Evolutionary conservation across 2,797 vertebrate genomes (phyloP), one percentile per base, ranked within the genome.

Genomic region (Semotilus atromaculatus): DNA sequence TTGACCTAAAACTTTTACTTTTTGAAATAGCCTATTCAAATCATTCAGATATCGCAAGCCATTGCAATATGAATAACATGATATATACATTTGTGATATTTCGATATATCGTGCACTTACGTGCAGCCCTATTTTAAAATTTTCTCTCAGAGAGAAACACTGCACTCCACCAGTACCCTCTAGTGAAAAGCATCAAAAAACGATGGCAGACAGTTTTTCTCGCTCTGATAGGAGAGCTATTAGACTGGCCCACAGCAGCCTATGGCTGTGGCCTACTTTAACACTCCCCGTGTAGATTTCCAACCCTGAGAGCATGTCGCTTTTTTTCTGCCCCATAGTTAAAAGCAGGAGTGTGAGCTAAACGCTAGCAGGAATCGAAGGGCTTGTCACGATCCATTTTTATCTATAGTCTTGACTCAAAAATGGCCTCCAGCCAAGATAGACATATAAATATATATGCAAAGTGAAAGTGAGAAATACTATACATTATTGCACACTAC

Each of bases 191-290:
- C 78, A 82, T 82, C 80, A 71, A 43, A 83, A 23, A 90, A 90
- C 89, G 66, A 83, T 81, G 77, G 78, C 76, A 83, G 86, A 84
- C 84, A 88, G 51, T 86, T 80, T 81, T 85, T 80, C 51, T 74
- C 82, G 13, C 81, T 84, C 81, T 89, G 85, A 86, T 85, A 87
- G 87, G 70, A 84, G 51, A 64, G 85, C 78, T 77, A 88, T 89
- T 90, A 91, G 75, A 83, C 82, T 86, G 85, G 86, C 78, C 87
- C 80, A 90, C 83, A 81, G 89, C 68, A 64, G 85, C 62, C 84
- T 78, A 82, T 85, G 82, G 77, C 82, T 68, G n/a, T 89, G 87
- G 88, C 90, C 91, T 86, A 67, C 77, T 91, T 91, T 90, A 88
- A 29, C 62, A 86, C 84, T 86, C 82, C 82, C 74, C 29, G 55